Evolutionary conservation across 2,113 vertebrate species (phyloP), one percentile per base, ranked within the genome.

Genomic region (Syngnathus floridae): DNA sequence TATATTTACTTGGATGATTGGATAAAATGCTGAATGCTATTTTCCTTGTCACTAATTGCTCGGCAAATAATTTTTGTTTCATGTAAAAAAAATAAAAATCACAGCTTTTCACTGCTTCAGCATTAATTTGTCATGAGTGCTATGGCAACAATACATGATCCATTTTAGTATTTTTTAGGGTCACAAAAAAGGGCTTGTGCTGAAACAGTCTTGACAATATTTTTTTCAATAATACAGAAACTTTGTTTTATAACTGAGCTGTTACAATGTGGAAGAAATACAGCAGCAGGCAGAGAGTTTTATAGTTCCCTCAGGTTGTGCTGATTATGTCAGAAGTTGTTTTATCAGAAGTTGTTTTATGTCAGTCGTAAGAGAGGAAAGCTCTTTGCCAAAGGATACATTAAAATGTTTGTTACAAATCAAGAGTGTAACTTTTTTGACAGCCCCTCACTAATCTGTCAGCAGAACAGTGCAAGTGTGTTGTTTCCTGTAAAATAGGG

Each of bases 261-360:
- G 84, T 80, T 74, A 74, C 62, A 83, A 80, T 62, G 64, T 54
- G 31, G 54, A 60, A 74, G 64, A 77, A 72, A 74, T 16, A 69
- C 7, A 10, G 43, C 36, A 51, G 57, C 58, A 77, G 49, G 60
- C 56, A 67, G 76, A 71, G 46, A 74, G 64, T 59, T 62, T 22
- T 19, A 12, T 17, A 21, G 65, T 77, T 72, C 79, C 66, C 16
- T 61, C 62, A 73, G 57, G 66, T 62, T 84, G 81, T 84, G 74
- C 87, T 81, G 80, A 88, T 82, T 86, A 74, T 79, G 84, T 87
- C 84, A 84, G 73, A 75, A 77, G 59, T 74, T 64, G 55, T 61
- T 83, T 78, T 76, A 26, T 87, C 84, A 84, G 73, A 74, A 78
- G 59, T 74, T 64, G 55, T 62, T 84, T 79, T 76, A 64, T 73